Evolutionary conservation across 2,888 invertebrate species (phyloP).

Genomic region (Noctua janthe): DNA sequence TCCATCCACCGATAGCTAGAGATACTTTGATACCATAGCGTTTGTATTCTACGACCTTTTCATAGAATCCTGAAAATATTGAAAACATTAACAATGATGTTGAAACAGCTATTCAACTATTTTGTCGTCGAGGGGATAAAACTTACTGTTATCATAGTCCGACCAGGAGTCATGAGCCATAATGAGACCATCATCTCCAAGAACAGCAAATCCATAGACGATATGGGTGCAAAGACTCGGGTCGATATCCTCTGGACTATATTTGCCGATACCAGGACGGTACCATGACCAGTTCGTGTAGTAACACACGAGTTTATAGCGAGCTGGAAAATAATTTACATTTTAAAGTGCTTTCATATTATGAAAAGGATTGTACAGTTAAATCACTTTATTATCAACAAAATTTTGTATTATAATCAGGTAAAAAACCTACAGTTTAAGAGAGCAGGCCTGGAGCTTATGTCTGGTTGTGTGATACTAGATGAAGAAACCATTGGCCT

Average conservation of each 20-base stretch:
- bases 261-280: constrained; percentile 95
- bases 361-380: neutral
- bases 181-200: constrained; percentile 94
- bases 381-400: constrained; percentile 19
- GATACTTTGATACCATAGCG: constrained; percentile 95
- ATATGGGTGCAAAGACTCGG: constrained; percentile 97
- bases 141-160: constrained; percentile 95
- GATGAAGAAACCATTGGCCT: constrained; percentile 80
- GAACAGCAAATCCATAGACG: constrained; percentile 97
- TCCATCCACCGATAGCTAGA: constrained; percentile 98
- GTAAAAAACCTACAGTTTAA: constrained; percentile 77
- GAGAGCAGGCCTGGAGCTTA: constrained; percentile 77
- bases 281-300: constrained; percentile 99
- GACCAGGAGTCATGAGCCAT: constrained; percentile 97
- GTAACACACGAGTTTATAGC: constrained; percentile 96
- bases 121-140: neutral
- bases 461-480: constrained; percentile 74
- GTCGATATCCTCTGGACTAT: constrained; percentile 96
- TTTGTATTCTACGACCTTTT: constrained; percentile 94
- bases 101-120: neutral
- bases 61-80: constrained; percentile 93
- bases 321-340: constrained; percentile 87
- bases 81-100: neutral
- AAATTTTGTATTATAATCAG: constrained; percentile 58
- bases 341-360: neutral